Evolutionary conservation across 2,113 vertebrate genomes (phyloP), one percentile per base, ranked within the genome.

Genomic region (Nothocercus julius): DNA sequence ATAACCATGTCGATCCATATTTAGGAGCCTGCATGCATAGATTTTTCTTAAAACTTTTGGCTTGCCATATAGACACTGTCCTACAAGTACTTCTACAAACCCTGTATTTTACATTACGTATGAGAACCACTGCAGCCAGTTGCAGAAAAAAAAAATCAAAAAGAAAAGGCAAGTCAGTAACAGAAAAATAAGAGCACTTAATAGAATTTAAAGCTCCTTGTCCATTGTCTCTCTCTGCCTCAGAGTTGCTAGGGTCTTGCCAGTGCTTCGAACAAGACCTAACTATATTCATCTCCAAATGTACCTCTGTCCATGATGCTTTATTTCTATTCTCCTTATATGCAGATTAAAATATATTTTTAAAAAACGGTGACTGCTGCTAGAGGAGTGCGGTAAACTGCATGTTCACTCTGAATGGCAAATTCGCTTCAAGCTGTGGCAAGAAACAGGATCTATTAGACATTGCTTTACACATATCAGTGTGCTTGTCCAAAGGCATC

Each of bases 21-120:
- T 96, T 97, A 96, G 96, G 94, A 93, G 74, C 83, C 77, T 92
- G 78, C 83, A 96, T 95, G 86, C 81, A 94, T 89, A 90, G 95
- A 70, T 95, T 96, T 96, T 82, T 84, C 94, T 94, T 87, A 86
- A 96, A 93, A 96, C 93, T 96, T 96, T 79, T 96, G 96, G 93
- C 93, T 96, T 97, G 92, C 92, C 92, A 90, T 72, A 90, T 89
- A 3, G 3, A 76, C 0, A 62, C 93, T 95, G 94, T 93, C 95
- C 96, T 94, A 94, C 85, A 95, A 90, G 83, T 93, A 93, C 86
- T 89, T 93, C 86, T 93, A 96, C 93, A 95, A 95, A 94, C 78
- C 92, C 95, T 82, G 86, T 92, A 91, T 91, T 91, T 95, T 92
- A 92, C 47, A 84, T 58, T 82, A 78, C 92, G 90, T 59, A 75